Conservation (phyloP, 2,113 vertebrate species). For the Mugil cephalus region DNA sequence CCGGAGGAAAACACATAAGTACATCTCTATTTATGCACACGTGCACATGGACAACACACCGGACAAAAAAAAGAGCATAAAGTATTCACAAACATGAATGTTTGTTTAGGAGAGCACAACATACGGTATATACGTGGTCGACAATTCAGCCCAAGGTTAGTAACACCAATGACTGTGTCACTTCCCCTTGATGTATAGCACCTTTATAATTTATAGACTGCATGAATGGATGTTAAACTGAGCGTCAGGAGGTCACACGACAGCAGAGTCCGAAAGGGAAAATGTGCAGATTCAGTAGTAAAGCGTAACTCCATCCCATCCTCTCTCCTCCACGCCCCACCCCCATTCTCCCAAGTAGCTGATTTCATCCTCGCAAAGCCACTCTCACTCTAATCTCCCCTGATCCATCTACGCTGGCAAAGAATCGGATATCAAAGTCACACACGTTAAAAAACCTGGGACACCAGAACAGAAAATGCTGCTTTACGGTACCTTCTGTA, state of each 20-base stretch:
- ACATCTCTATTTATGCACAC: conserved; percentile 48
- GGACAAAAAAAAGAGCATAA: conserved; percentile 4
- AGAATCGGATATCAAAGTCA: conserved; percentile 72
- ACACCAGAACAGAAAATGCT: conserved; percentile 20
- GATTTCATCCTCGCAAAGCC: conserved; percentile 79
- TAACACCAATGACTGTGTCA: conserved; percentile 26
- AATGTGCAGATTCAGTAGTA: conserved; percentile 36
- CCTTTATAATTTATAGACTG: conserved; percentile 4
- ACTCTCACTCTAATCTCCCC: conserved; percentile 77
- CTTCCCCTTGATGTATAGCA: conserved; percentile 34
- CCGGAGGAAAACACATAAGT: conserved; percentile 68
- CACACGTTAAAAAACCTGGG: conserved; percentile 34
- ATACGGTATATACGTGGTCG: conserved; percentile 30
- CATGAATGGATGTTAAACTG: conserved; percentile 9
- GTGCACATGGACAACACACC: conserved; percentile 32
- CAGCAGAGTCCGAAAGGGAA: conserved; percentile 14
- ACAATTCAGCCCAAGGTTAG: conserved; percentile 3
- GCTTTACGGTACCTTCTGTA: conserved; percentile 2
- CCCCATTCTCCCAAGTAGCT: conserved; percentile 70
- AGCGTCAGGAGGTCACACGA: not conserved
- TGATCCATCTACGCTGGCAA: conserved; percentile 75
- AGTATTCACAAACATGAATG: conserved; percentile 1
- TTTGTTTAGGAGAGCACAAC: conserved; percentile 15
- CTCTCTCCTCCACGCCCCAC: conserved; percentile 25
- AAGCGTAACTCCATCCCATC: conserved; percentile 36